Base-by-base conservation (phyloP, 2,888 invertebrate species). In the Drosophila dives region DNA sequence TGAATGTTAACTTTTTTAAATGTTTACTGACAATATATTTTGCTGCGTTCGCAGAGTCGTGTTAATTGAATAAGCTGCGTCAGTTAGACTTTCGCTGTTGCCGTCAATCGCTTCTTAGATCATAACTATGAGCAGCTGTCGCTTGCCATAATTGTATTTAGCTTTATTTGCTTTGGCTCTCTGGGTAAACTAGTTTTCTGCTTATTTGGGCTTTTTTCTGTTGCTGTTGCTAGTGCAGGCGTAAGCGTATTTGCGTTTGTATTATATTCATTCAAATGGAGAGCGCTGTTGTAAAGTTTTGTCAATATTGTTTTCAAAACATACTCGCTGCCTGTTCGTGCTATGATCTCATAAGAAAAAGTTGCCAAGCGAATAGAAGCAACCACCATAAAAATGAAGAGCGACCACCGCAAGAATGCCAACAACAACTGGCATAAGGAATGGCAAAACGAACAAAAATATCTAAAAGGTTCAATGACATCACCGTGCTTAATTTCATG, bases 271-370 rank as follows among this genome's bases (percentile, higher is more conserved):
- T 67, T 55, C 38, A 64, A 72, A 67, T 70, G 67, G n/a, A 61
- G 58, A 61, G 68, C 61, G 61, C 55, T 56, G 51, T 49, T 17
- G 58, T 70, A 64, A 72, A 42, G 77, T 85, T 89, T 87, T 89
- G 88, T 89, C 90, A 89, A 87, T 89, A 85, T 32, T 66, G 38
- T 59, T 64, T 60, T 45, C 50, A 67, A 72, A 70, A 56, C 65
- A 59, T 65, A 67, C 64, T 60, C 49, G 45, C 33, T 62, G 56
- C 67, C 72, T 69, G 77, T 82, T 73, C 74, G 66, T 75, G 73
- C 50, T 80, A 85, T 86, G 88, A 86, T 86, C 86, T 86, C 86
- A 86, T 88, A 88, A 72, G 72, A 79, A 81, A 86, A 83, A 81
- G 86, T 81, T 85, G 71, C 71, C 64, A 71, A 68, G 66, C 8